Conservation (phyloP, 2,888 invertebrate genomes). For the Rhingia rostrata region DNA sequence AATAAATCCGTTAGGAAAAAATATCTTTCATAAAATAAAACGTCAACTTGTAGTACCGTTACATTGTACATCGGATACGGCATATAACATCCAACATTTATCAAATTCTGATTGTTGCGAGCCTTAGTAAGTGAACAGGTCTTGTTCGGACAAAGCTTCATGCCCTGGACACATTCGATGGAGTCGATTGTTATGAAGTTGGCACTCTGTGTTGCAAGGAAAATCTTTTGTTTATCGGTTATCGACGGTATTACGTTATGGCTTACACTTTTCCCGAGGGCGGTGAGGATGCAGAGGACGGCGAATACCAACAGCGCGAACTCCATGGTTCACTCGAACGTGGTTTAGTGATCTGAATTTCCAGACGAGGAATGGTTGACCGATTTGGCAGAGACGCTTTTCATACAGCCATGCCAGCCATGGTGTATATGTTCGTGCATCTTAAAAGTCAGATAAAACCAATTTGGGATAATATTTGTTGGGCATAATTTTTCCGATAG, state of each 20-base stretch:
- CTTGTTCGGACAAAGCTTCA: constrained; percentile 36
- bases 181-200: constrained; percentile 38
- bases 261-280: constrained; percentile 35
- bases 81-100: constrained; percentile 51
- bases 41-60: constrained; percentile 14
- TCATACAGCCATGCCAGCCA: constrained; percentile 11
- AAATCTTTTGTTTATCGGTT: constrained; percentile 44
- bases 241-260: constrained; percentile 21
- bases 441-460: constrained; percentile 56
- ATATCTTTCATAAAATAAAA: neutral
- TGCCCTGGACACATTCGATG: constrained; percentile 27
- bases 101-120: constrained; percentile 27
- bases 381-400: constrained; percentile 45
- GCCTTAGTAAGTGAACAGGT: constrained; percentile 27
- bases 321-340: constrained; percentile 22
- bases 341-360: constrained; percentile 40
- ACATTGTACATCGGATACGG: constrained; percentile 36
- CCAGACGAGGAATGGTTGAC: constrained; percentile 42
- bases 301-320: constrained; percentile 11
- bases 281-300: constrained; percentile 11
- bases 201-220: constrained; percentile 9
- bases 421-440: constrained; percentile 48
- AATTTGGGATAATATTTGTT: constrained; percentile 63
- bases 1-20: neutral
- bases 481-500: constrained; percentile 62